These are phyloP conservation scores for Pseudochaenichthys georgianus DNA, from an alignment of 2,797 vertebrate genomes.

Conservation along the genomic window DNA sequence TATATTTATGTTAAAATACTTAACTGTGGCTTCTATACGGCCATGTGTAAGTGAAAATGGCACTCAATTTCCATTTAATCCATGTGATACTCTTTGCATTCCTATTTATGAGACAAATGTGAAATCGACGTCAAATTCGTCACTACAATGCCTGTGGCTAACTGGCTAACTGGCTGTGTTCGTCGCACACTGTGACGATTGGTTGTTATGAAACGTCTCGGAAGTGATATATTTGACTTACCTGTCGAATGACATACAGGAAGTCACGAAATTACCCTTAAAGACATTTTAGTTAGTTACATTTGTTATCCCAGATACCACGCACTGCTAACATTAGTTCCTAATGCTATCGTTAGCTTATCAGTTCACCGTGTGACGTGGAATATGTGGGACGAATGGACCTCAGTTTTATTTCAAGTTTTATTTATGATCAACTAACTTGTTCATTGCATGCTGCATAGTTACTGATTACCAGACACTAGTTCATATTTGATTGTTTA, in stretches of 20 bases:
- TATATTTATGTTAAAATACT: not conserved
- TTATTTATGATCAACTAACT: too few species aligned
- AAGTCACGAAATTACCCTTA: too few species aligned
- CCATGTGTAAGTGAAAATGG: not conserved
- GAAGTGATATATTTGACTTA: not conserved
- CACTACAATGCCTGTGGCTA: not conserved
- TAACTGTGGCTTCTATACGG: too few species aligned
- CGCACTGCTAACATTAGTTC: not conserved
- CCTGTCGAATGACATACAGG: rapidly evolving
- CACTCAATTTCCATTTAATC: not conserved
- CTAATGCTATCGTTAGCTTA: not conserved
- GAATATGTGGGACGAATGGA: not conserved
- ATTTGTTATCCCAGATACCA: not conserved
- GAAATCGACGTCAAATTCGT: not conserved
- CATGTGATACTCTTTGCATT: not conserved
- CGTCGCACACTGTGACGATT: not conserved
- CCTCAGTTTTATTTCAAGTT: not conserved
- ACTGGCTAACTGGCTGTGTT: not conserved
- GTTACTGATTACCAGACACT: not conserved
- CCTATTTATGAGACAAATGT: not conserved
- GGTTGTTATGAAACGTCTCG: too few species aligned
- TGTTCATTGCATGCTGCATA: not conserved
- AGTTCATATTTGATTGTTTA: not conserved
- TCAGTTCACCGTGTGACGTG: not conserved
- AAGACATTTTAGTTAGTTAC: not conserved